Conservation (phyloP, 2,113 vertebrate species). For the Sialia sialis region DNA sequence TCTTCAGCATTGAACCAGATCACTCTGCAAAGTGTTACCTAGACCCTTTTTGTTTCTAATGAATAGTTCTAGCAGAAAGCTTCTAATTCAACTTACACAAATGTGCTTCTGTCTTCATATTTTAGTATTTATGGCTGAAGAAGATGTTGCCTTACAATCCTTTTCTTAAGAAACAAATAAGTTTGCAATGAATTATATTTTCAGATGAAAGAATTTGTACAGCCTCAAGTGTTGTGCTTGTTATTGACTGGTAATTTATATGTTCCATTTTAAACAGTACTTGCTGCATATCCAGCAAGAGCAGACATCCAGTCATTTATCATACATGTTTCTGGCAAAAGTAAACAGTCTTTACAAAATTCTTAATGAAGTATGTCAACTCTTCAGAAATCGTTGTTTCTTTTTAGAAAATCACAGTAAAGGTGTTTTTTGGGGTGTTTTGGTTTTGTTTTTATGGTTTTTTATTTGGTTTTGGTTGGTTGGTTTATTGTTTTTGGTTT, state of each 20-base stretch:
- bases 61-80: not conserved
- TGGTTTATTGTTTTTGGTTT: not conserved
- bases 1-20: not conserved
- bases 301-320: not conserved
- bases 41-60: not conserved
- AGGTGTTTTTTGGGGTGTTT: not conserved
- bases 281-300: not conserved
- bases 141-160: not conserved
- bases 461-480: not conserved
- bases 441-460: not conserved
- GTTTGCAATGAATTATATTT: not conserved
- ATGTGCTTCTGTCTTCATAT: not conserved
- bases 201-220: not conserved
- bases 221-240: not conserved
- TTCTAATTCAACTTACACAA: not conserved
- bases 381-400: not conserved
- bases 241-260: not conserved
- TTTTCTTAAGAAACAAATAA: not conserved
- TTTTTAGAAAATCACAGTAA: not conserved
- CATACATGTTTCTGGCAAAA: not conserved
- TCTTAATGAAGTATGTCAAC: not conserved
- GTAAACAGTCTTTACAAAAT: not conserved
- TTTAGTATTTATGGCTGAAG: constrained; percentile 20
- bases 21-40: not conserved
- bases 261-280: not conserved